These are phyloP conservation scores for Stomatorhinus ivindoensis DNA, from an alignment of 2,113 vertebrate genomes.

Conservation along the genomic window DNA sequence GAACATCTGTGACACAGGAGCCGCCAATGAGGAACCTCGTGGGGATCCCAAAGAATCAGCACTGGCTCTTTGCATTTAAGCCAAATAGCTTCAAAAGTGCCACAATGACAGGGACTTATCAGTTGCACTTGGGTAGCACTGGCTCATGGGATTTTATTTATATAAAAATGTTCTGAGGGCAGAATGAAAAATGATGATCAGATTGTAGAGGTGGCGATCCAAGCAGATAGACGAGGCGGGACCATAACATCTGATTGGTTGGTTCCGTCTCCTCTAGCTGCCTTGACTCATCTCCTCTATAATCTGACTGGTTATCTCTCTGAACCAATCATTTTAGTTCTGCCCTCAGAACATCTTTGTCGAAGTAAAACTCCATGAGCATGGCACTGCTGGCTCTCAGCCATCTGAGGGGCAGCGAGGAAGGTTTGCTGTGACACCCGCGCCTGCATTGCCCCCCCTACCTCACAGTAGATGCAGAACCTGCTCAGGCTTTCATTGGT, in stretches of 20 bases:
- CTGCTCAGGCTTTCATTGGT: constrained; percentile 50
- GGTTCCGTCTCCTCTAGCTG: neutral
- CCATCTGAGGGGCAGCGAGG: neutral
- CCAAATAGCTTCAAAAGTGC: neutral
- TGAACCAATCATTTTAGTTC: neutral
- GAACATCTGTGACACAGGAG: constrained; percentile 48
- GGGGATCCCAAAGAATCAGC: neutral
- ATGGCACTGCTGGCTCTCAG: neutral
- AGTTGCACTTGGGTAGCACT: neutral
- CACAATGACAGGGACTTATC: neutral
- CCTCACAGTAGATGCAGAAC: constrained; percentile 73
- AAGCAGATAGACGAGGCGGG: neutral
- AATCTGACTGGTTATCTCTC: neutral
- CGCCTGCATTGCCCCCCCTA: constrained; percentile 23
- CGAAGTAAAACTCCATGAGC: neutral
- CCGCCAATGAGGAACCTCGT: neutral
- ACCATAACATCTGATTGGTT: neutral
- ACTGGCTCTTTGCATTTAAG: neutral
- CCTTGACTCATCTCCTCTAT: neutral
- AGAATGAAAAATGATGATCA: neutral
- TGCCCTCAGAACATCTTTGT: neutral
- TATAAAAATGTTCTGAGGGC: neutral
- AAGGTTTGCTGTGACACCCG: neutral
- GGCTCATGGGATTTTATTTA: neutral
- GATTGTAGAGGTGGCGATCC: too few species aligned